Evolutionary conservation across 2,797 vertebrate species (phyloP).

Genomic region (Acipenser ruthenus): DNA sequence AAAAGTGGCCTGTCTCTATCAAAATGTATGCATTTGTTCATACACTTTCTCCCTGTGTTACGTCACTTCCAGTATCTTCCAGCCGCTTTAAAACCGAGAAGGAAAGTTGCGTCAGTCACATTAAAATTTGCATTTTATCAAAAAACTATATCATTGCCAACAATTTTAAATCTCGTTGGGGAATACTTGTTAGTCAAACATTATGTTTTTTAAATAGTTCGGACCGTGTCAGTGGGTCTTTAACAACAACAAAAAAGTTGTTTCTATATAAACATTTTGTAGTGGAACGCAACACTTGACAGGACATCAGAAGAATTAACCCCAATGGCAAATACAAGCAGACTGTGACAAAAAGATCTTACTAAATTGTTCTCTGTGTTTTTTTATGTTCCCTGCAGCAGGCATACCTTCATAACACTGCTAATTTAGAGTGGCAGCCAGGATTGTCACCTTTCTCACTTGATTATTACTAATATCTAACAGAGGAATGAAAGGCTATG

Average conservation of each 20-base stretch:
- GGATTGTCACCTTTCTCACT: constrained; percentile 19
- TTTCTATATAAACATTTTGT: constrained; percentile 66
- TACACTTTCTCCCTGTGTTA: no score
- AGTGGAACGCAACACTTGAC: constrained; percentile 50
- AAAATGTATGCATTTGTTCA: no score
- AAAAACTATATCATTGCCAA: no score
- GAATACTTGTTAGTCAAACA: no score
- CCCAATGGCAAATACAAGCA: constrained; percentile 37
- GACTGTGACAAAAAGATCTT: constrained; percentile 5
- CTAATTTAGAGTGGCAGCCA: constrained; percentile 20
- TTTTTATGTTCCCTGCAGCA: not conserved
- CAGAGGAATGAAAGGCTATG: constrained; percentile 13
- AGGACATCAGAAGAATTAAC: constrained; percentile 53
- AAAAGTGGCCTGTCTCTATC: no score
- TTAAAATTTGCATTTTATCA: no score
- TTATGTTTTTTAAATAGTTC: no score
- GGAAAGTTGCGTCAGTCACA: no score
- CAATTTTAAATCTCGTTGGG: no score
- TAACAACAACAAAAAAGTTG: constrained; percentile 74
- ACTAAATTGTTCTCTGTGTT: constrained; percentile 17
- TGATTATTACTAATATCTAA: constrained; percentile 8
- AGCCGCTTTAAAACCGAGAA: no score
- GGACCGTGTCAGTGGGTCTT: no score
- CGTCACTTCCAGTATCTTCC: no score
- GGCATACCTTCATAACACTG: constrained; percentile 20